Evolutionary conservation across 2,888 invertebrate genomes (phyloP), one percentile per base, ranked within the genome.

Genomic region (Balanococcus diminutus): DNA sequence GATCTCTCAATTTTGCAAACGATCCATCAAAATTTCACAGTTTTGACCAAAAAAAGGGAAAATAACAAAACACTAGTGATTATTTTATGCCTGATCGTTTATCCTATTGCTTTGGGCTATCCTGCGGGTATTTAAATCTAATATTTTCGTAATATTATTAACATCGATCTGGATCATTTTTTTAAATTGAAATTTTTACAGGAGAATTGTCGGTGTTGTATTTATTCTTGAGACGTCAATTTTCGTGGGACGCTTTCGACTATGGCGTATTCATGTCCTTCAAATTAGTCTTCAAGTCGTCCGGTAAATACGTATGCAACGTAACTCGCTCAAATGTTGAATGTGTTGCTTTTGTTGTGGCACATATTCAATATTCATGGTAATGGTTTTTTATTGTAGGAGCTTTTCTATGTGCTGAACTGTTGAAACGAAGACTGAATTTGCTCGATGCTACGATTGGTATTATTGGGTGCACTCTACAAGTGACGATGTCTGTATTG

Each of bases 391-490:
- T 51, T 51, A 3, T 28, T 72, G 14, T 14, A 75, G 75, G 75
- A 75, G 75, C 75, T 36, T 75, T 75, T 36, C 19, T 75, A 8
- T 75, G 75, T 32, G 36, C 75, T 19, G 75, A 75, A 75, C 1
- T 75, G 2, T 11, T 75, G 9, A 75, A 75, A 36, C 32, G 36
- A 1, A 75, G 32, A 36, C 8, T 75, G 8, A 5, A 36, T 36
- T 36, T 75, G 19, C 75, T 36, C 36, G 75, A 75, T 75, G 75
- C 75, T 28, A 75, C 75, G 1, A 75, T 75, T 5, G 75, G 75
- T 28, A 36, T 36, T n/a, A 36, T 75, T 36, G 75, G 75, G 2
- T 75, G 75, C 19, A 4, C 6, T 36, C 36, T 75, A 32, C 75
- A 75, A 19, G 2, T 75, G n/a, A n/a, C 36, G 0, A 75, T 75